A percentile compares a stretch with the other conserved stretches of the same genome.
Evolutionary conservation across 2,888 invertebrate species (phyloP).

Genomic region (Cotesia congregata): DNA sequence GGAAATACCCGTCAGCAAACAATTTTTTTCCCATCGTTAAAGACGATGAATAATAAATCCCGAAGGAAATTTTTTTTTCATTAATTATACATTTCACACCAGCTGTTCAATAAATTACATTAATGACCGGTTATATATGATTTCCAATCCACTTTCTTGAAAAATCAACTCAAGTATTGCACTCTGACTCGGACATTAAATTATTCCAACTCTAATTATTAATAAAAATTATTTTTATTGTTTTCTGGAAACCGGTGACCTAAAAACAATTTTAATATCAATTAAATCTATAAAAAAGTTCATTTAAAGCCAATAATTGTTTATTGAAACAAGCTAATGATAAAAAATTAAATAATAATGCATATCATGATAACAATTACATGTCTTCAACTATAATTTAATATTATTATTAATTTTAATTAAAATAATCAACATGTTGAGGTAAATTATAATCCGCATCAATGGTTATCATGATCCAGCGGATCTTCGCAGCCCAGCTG

Average conservation of each 20-base stretch:
- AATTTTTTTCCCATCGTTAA: background rate
- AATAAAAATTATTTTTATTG: background rate
- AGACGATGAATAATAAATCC: background rate
- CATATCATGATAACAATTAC: conserved; percentile 4
- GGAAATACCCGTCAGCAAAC: background rate
- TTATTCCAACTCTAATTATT: conserved; percentile 16
- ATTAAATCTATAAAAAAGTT: background rate
- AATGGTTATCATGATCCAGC: background rate
- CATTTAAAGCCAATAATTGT: no score
- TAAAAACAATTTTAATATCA: background rate
- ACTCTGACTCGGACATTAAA: background rate
- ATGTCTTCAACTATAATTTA: conserved; percentile 7
- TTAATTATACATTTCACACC: background rate
- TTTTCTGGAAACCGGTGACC: conserved; percentile 13
- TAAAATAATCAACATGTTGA: background rate
- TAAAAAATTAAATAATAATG: conserved; percentile 7
- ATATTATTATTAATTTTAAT: background rate
- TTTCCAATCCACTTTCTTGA: conserved; percentile 24
- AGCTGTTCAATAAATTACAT: background rate
- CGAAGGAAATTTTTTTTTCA: background rate
- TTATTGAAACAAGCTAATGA: no score
- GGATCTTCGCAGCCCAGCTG: background rate
- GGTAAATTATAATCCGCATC: background rate
- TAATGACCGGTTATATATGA: conserved; percentile 11
- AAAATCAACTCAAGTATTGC: conserved; percentile 10